These are phyloP conservation scores for Busseola fusca DNA, from an alignment of 2,888 invertebrate species.

Conservation along the genomic window DNA sequence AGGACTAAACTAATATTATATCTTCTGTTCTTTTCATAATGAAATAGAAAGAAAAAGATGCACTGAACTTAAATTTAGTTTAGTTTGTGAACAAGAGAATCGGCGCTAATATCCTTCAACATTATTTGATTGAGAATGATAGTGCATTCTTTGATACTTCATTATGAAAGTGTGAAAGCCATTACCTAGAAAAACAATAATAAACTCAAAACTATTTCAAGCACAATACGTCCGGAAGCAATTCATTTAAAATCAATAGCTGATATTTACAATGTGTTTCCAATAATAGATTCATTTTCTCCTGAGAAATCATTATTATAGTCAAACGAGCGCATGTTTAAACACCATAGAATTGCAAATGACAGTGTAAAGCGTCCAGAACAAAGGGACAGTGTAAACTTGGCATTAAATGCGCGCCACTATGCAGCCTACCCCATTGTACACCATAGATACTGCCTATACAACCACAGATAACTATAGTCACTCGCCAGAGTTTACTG, in stretches of 20 bases:
- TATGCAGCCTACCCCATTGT: constrained; percentile 69
- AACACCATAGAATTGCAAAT: constrained; percentile 66
- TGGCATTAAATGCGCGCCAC: constrained; percentile 68
- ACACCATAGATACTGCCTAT: constrained; percentile 68
- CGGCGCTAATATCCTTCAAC: too few relatives aligned
- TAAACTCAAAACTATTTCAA: constrained; percentile 19
- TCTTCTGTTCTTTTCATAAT: too few relatives aligned
- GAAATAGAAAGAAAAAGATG: too few relatives aligned
- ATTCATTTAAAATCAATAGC: constrained; percentile 41
- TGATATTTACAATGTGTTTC: constrained; percentile 32
- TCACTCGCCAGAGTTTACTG: constrained; percentile 86
- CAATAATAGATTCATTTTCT: constrained; percentile 46
- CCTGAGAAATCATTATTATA: constrained; percentile 52
- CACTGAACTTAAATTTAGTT: too few relatives aligned
- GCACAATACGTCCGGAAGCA: constrained; percentile 30
- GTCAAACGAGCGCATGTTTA: constrained; percentile 49
- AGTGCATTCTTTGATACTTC: neutral
- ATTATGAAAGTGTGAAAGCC: constrained; percentile 6
- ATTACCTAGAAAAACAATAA: constrained; percentile 19
- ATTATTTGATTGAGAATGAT: too few relatives aligned
- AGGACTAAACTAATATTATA: too few relatives aligned
- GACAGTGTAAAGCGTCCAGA: constrained; percentile 64
- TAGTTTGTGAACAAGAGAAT: too few relatives aligned
- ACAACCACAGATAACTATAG: constrained; percentile 71
- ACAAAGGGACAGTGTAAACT: constrained; percentile 78